Evolutionary conservation across 2,888 invertebrate genomes (phyloP), one percentile per base, ranked within the genome.

Genomic region (Pseudococcus longispinus): DNA sequence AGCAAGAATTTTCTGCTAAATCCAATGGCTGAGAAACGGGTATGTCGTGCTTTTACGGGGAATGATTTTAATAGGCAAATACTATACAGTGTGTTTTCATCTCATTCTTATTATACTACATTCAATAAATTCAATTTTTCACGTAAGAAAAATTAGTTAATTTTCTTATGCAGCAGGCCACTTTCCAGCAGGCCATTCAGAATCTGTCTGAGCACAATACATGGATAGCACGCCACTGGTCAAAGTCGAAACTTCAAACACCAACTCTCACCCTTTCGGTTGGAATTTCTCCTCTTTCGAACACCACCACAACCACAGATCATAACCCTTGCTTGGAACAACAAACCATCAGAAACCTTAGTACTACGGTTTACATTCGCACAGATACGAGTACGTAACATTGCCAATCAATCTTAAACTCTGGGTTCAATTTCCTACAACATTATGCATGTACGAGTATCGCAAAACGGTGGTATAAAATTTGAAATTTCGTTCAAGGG

Each of bases 401-500:
- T 70, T 70, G 20, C 70, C 26, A 29, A 70, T 70, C 70, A 26
- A 29, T 70, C 70, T 70, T 70, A 70, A 29, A 70, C 23, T 23
- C 60, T 6, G 60, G 60, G 29, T 70, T 70, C 70, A 70, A 70
- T 70, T 70, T 70, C 70, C 70, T 70, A 29, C 70, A 70, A 70
- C 70, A 70, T 70, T 70, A 70, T 70, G 70, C 70, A 70, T 70
- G 70, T 29, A 29, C 70, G 60, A 60, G 60, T 60, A 55, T 13
- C 60, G 23, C 4, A 20, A 9, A 23, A 5, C 60, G 60, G 60
- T 23, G 60, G 23, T 51, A 29, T 74, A 74, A 80, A 80, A 80
- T 80, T 80, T 80, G 20, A 80, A 32, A 80, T 80, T 80, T 42
- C 77, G 4, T 80, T 20, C 20, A 20, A 80, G 77, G 77, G 77